Evolutionary conservation across 1,140 invertebrate species (phyloP).

Genomic region (Lutraria rhynchaena): DNA sequence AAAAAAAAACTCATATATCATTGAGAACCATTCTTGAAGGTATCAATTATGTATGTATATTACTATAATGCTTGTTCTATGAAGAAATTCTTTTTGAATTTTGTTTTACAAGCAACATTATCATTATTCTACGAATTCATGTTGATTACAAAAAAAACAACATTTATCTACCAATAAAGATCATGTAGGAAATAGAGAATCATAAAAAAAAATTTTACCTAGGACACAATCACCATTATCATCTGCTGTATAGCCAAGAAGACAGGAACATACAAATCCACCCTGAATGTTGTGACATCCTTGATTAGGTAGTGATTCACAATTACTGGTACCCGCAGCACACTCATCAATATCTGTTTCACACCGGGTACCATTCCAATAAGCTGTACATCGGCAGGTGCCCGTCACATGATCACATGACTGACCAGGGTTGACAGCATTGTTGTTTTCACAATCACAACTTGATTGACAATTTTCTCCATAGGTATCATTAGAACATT

Average conservation of each 20-base stretch:
- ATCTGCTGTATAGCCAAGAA: not conserved
- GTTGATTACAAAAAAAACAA: no score
- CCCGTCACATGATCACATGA: constrained; percentile 51
- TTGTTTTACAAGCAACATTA: not conserved
- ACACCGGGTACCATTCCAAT: constrained; percentile 41
- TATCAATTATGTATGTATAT: no score
- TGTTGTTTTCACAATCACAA: constrained; percentile 30
- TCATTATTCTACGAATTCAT: no score
- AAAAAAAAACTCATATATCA: not conserved
- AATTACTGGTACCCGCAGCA: not conserved
- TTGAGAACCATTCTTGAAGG: no score
- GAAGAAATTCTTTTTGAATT: not conserved
- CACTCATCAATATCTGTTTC: constrained; percentile 53
- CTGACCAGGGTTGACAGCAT: constrained; percentile 30
- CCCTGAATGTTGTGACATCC: constrained; percentile 46
- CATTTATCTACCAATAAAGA: not conserved
- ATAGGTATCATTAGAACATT: constrained; percentile 27
- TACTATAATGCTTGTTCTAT: no score
- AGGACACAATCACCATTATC: constrained; percentile 24
- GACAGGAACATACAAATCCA: constrained; percentile 48
- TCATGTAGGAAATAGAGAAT: not conserved
- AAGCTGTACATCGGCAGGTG: constrained; percentile 11
- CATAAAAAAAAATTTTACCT: not conserved
- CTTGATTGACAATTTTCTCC: constrained; percentile 24
- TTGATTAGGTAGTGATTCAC: not conserved